Evolutionary conservation across 1,140 invertebrate species (phyloP).

Genomic region (Meloidogyne exigua): DNA sequence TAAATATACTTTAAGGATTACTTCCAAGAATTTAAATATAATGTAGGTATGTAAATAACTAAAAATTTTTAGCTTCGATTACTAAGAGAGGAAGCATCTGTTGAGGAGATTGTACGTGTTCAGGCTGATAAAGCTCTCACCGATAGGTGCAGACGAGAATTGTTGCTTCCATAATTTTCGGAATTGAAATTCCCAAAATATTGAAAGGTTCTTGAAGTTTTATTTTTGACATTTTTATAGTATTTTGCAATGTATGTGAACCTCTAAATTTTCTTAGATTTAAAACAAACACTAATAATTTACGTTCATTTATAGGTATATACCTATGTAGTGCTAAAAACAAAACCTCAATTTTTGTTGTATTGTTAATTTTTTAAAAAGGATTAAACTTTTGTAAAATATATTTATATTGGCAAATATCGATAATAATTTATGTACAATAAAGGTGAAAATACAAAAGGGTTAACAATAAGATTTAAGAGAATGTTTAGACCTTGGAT

Average conservation of each 20-base stretch:
- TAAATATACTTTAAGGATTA: not conserved
- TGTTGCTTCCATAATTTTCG: constrained; percentile 4
- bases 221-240: not conserved
- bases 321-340: too few species aligned
- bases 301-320: too few species aligned
- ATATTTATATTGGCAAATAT: too few species aligned
- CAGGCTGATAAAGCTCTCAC: constrained; percentile 41
- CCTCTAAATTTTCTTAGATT: too few species aligned
- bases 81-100: constrained; percentile 23
- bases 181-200: not conserved
- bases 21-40: too few species aligned
- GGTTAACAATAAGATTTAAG: not conserved
- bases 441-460: not conserved
- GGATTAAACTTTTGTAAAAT: too few species aligned
- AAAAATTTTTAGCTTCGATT: constrained; percentile 29
- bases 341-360: too few species aligned
- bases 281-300: too few species aligned
- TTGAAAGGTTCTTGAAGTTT: not conserved
- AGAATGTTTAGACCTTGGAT: not conserved
- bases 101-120: constrained; percentile 37
- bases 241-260: not conserved
- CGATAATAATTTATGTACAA: not conserved
- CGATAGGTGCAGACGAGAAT: constrained; percentile 47
- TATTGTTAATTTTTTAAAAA: too few species aligned
- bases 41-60: not conserved